Evolutionary conservation across 2,888 invertebrate genomes (phyloP), one percentile per base, ranked within the genome.

Genomic region (Drosophila sordidapex): DNA sequence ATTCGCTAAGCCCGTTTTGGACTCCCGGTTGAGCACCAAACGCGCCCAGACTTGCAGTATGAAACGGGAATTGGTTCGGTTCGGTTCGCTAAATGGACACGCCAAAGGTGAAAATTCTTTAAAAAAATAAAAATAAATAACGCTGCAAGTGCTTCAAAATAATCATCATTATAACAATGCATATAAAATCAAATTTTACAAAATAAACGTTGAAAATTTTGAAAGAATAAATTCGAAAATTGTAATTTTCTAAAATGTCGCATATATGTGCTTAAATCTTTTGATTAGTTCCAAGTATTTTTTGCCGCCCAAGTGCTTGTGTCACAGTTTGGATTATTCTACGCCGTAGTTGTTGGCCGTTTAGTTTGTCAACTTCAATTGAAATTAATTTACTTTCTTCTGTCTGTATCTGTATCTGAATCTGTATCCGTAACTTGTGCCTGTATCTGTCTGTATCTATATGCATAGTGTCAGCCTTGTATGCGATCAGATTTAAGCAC

Each of bases 401-500:
- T 66, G 62, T 48, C 71, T 43, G 57, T 57, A 51, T 59, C 52
- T 25, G 64, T 57, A 49, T 58, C 43, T 67, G 57, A 59, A 56
- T 73, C 43, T 66, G 69, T 58, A 54, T 74, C 60, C 63, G 46
- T 57, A 43, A 58, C 51, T 58, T 43, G 36, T 54, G 25, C 49
- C 36, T 66, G 60, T 59, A 48, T 64, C 46, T 75, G 36, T 64
- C 49, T 75, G 36, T 60, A 52, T 57, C 29, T 68, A 49, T 53
- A 56, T 78, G 38, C 83, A 63, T 70, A 10, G 82, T 64, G 74
- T 51, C 92, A 91, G 91, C 91, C 91, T 91, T 91, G 92, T 90
- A 78, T 89, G 90, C 90, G 91, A 91, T 89, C 92, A 91, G 89
- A 91, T 91, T 90, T 85, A 84, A 87, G 83, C 90, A 78, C 91